Conservation (phyloP, 2,113 vertebrate genomes). For the Rhinoderma darwinii region DNA sequence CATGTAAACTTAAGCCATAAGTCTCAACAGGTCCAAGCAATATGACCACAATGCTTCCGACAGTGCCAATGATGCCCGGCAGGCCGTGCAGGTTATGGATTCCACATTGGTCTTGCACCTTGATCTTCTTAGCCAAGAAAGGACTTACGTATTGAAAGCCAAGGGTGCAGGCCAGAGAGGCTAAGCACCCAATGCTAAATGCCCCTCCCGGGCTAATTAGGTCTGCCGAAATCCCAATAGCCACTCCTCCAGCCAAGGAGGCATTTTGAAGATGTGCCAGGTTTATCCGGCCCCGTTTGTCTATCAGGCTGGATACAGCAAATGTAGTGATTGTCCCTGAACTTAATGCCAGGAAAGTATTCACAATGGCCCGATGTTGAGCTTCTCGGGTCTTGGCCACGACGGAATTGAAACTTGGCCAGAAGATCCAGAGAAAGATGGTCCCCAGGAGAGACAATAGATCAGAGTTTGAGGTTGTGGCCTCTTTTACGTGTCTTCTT, state of each 20-base stretch:
- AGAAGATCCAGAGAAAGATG: slow-evolving; percentile 87
- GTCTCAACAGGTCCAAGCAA: slow-evolving; percentile 68
- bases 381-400: slow-evolving; percentile 71
- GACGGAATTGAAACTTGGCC: slow-evolving; percentile 80
- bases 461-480: slow-evolving; percentile 74
- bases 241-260: slow-evolving; percentile 81
- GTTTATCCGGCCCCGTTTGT: slow-evolving; percentile 75
- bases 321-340: slow-evolving; percentile 73
- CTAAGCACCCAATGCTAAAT: slow-evolving; percentile 77
- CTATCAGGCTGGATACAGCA: slow-evolving; percentile 74
- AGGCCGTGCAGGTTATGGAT: slow-evolving; percentile 85
- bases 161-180: slow-evolving; percentile 73
- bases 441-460: slow-evolving; percentile 77
- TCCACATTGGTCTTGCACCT: slow-evolving; percentile 80
- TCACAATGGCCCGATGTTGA: slow-evolving; percentile 77
- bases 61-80: slow-evolving; percentile 76
- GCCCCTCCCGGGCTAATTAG: slow-evolving; percentile 76
- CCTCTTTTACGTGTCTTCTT: slow-evolving; percentile 69
- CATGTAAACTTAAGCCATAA: slow-evolving; percentile 69
- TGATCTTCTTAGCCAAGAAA: slow-evolving; percentile 67
- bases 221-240: slow-evolving; percentile 76
- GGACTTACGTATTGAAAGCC: slow-evolving; percentile 82
- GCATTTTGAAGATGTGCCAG: slow-evolving; percentile 82
- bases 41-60: slow-evolving; percentile 73
- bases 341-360: slow-evolving; percentile 78